Evolutionary conservation across 2,888 invertebrate genomes (phyloP), one percentile per base, ranked within the genome.

Genomic region (Drosophila lutescens): DNA sequence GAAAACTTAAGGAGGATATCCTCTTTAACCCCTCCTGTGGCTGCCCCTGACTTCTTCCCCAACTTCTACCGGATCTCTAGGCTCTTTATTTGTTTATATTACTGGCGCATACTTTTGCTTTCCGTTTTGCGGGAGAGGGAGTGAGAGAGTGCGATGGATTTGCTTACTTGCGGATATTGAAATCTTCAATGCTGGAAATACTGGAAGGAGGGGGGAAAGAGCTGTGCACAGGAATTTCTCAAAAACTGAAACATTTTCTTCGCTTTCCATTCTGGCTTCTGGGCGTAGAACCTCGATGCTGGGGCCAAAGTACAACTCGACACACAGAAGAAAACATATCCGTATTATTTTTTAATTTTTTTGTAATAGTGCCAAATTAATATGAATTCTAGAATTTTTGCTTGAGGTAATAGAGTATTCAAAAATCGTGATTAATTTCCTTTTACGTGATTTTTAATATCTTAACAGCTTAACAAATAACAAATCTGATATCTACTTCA

Each of bases 71-170:
- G 86, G 87, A 88, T 87, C 83, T 88, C 65, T 76, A 65, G 71
- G 73, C 74, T 78, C 70, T 76, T 89, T 89, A 85, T 89, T 85
- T 87, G 89, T 89, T 89, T 87, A 87, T 82, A 80, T 89, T 79
- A 86, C 68, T 70, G 60, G 82, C 77, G 72, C 81, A 85, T 81
- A 85, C 88, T 89, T 89, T 85, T 87, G 83, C 80, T 89, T 89
- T 87, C 83, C 82, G 73, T 74, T 82, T 70, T 58, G 60, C 61
- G 69, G 32, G 32, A 47, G 65, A 62, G 44, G 38, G 30, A 55
- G 40, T 10, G n/a, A 55, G 40, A 46, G 46, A 49, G 13, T 20
- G 32, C 17, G 32, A 34, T 34, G 20, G 50, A 51, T 40, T 58
- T 68, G 51, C 49, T 49, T 67, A 55, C 51, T 53, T 58, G 74